Evolutionary conservation across 2,797 vertebrate genomes (phyloP).

Genomic region (Siniperca undulata): DNA sequence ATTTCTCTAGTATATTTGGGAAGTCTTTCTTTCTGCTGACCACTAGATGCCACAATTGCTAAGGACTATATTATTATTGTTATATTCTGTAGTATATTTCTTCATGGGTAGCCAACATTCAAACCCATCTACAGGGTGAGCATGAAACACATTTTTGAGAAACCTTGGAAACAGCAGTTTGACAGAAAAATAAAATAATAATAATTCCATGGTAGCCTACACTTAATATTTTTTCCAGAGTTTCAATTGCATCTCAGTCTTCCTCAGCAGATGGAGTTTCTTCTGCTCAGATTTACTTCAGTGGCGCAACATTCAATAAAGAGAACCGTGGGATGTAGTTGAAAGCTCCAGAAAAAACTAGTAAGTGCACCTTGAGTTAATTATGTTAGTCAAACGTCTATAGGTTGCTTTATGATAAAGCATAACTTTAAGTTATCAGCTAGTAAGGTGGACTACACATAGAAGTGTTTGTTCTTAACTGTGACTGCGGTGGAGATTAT

Average conservation of each 20-base stretch:
- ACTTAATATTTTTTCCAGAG: neutral
- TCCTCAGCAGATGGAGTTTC: neutral
- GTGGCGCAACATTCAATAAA: no score
- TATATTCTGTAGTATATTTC: neutral
- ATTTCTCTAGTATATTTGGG: neutral
- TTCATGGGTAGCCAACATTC: neutral
- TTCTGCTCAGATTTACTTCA: neutral
- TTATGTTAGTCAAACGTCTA: neutral
- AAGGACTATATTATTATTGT: neutral
- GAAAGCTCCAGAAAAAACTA: neutral
- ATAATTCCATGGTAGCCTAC: no score
- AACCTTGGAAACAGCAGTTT: neutral
- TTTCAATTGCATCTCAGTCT: neutral
- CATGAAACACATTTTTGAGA: neutral
- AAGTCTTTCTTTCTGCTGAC: neutral
- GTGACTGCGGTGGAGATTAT: neutral
- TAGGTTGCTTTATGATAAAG: neutral
- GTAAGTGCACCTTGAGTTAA: neutral
- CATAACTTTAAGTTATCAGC: no score
- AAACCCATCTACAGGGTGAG: neutral
- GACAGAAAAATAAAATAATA: no score
- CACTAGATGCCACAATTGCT: conserved; percentile 32
- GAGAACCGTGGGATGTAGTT: neutral
- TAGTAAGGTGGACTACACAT: no score
- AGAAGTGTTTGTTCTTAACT: no score